These are phyloP conservation scores for Leucophora obtusa DNA, from an alignment of 2,888 invertebrate species.

Conservation along the genomic window DNA sequence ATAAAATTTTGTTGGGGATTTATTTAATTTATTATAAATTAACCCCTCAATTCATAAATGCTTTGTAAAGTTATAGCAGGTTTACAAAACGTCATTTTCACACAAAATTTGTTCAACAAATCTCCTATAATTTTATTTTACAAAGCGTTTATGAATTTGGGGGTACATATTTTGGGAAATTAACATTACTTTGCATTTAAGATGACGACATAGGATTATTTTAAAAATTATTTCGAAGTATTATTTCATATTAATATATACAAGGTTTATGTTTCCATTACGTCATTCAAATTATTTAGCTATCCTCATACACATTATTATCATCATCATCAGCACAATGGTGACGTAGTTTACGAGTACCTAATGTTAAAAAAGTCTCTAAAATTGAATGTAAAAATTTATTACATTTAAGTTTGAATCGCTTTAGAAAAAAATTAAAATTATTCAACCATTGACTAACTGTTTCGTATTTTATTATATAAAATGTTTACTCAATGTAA, in stretches of 20 bases:
- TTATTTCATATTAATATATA: not conserved
- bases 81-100: no score
- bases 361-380: not conserved
- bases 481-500: not conserved
- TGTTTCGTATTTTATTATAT: not conserved
- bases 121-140: no score
- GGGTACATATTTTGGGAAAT: no score
- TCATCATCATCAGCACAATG: not conserved
- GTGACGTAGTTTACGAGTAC: no score
- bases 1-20: no score
- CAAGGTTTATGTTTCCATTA: not conserved
- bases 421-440: not conserved
- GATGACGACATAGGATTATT: not conserved
- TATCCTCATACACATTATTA: not conserved
- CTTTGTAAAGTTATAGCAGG: no score
- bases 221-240: not conserved
- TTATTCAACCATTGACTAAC: not conserved
- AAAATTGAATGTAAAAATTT: not conserved
- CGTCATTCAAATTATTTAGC: not conserved
- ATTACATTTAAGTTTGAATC: not conserved
- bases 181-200: no score
- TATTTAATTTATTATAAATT: no score
- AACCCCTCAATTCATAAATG: no score
- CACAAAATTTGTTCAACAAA: no score
- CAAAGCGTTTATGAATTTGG: no score